Conservation (phyloP, 2,797 vertebrate species). For the Peromyscus melanophrys region DNA sequence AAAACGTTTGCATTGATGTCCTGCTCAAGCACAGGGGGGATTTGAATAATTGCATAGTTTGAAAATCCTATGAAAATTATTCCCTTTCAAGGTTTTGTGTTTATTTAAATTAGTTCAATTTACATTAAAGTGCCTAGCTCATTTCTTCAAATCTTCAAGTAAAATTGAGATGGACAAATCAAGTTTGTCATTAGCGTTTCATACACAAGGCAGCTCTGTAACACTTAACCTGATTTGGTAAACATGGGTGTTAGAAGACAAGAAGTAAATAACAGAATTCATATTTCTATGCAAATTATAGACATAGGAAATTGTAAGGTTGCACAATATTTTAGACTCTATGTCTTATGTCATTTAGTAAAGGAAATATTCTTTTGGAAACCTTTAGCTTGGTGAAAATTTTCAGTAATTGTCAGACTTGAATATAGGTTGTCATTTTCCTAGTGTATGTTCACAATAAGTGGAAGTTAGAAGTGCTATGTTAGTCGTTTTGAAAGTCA, state of each 20-base stretch:
- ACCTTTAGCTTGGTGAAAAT: conserved; percentile 55
- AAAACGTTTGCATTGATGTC: conserved; percentile 26
- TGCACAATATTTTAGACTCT: conserved; percentile 67
- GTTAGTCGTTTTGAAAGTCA: conserved; percentile 64
- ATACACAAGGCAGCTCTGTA: neutral
- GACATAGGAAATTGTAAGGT: neutral
- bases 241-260: conserved; percentile 14
- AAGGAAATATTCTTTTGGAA: neutral
- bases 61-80: conserved; percentile 40
- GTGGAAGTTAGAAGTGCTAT: conserved; percentile 36
- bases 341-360: conserved; percentile 62
- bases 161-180: conserved; percentile 34
- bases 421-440: conserved; percentile 32
- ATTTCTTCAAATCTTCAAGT: conserved; percentile 56
- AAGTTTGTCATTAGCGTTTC: neutral
- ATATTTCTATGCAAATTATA: conserved; percentile 67
- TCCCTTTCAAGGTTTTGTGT: neutral
- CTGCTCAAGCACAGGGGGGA: neutral
- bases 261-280: conserved; percentile 69
- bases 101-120: conserved; percentile 55
- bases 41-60: conserved; percentile 61
- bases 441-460: neutral
- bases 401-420: conserved; percentile 28
- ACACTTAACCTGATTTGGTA: conserved; percentile 59
- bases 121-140: neutral